phyloP scores from a whole-genome alignment of 2,797 vertebrate genomes.

The Coregonus suidteri region DNA sequence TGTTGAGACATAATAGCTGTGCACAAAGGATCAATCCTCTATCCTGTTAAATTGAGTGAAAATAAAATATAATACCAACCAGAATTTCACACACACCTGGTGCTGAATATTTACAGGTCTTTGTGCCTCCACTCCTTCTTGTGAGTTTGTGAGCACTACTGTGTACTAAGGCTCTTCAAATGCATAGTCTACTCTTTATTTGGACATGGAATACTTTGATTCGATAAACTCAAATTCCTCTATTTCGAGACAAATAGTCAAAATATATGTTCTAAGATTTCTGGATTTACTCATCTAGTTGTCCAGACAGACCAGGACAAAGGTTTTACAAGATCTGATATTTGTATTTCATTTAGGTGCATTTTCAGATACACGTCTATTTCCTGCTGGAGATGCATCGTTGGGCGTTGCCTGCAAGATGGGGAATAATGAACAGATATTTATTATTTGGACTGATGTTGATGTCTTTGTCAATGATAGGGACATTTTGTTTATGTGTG shows the following conservation, averaged over 20 bases:
- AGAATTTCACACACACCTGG: background rate
- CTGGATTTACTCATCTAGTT: constrained; percentile 41
- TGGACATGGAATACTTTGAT: constrained; percentile 53
- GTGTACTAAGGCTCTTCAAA: background rate
- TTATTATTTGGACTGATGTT: constrained; percentile 55
- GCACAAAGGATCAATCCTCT: background rate
- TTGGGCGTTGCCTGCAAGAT: background rate
- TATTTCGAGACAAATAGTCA: constrained; percentile 63
- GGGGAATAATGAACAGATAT: constrained; percentile 53
- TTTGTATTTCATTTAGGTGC: background rate
- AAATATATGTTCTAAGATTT: constrained; percentile 60
- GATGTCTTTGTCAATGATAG: constrained; percentile 42
- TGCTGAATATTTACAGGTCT: constrained; percentile 20
- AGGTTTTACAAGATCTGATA: constrained; percentile 33
- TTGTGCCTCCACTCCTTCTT: constrained; percentile 24
- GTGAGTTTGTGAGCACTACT: background rate
- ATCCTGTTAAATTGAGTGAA: background rate
- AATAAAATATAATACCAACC: too few species aligned
- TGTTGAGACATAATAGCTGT: background rate
- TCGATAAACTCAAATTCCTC: constrained; percentile 55
- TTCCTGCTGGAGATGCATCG: background rate
- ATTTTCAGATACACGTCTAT: background rate
- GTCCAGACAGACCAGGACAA: constrained; percentile 37
- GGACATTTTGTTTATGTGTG: background rate
- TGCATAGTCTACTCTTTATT: constrained; percentile 19